Percentiles rank a stretch among this genome's conserved stretches.
These are phyloP conservation scores for Gnathonemus longibarbis DNA, from an alignment of 2,113 vertebrate genomes.

Conservation along the genomic window DNA sequence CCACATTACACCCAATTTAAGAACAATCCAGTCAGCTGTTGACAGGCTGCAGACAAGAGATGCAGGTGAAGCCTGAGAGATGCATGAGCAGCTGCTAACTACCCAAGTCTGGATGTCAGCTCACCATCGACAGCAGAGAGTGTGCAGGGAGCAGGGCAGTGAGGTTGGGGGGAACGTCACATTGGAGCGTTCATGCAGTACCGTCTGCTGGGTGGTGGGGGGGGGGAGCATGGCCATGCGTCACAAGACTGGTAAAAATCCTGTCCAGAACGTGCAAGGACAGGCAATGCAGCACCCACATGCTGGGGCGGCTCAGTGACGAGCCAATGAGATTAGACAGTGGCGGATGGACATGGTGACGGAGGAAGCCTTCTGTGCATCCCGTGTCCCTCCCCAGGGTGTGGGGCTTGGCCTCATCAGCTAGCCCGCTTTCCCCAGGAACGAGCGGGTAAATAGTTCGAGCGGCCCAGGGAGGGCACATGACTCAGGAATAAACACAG, in stretches of 20 bases:
- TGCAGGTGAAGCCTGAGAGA: background rate
- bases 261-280: slow-evolving; percentile 40
- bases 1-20: background rate
- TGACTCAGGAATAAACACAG: background rate
- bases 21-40: background rate
- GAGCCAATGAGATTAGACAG: background rate
- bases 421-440: background rate
- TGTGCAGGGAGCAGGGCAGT: background rate
- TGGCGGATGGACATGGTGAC: background rate
- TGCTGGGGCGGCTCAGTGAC: background rate
- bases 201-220: background rate
- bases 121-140: background rate
- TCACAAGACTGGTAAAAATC: slow-evolving; percentile 29
- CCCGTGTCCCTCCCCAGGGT: background rate
- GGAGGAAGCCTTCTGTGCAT: background rate
- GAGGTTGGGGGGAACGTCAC: background rate
- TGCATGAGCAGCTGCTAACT: background rate
- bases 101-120: background rate
- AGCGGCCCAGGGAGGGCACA: background rate
- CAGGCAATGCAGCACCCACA: slow-evolving; percentile 38
- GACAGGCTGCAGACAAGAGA: background rate
- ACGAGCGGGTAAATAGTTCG: background rate
- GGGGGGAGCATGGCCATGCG: slow-evolving; percentile 30
- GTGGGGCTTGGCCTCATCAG: background rate
- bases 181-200: slow-evolving; percentile 3